Evolutionary conservation across 1,140 invertebrate genomes (phyloP).

Genomic region (Zaprionus gabonicus): DNA sequence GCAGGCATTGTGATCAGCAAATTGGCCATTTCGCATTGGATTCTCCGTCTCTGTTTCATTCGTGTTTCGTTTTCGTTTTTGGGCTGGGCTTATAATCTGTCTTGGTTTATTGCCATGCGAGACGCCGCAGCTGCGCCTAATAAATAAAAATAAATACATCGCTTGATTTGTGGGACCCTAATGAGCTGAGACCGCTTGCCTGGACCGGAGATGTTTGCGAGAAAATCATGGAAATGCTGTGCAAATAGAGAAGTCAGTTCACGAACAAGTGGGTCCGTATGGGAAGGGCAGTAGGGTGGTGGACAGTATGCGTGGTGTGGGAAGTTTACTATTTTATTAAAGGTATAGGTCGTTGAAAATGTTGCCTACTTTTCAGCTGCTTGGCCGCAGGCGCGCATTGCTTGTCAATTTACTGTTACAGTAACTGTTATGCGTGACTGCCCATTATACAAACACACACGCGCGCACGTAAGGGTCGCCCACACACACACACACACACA

Average conservation of each 20-base stretch:
- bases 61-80: background rate
- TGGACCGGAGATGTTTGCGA: slow-evolving; percentile 28
- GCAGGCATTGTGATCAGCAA: slow-evolving; percentile 45
- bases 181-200: slow-evolving; percentile 61
- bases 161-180: slow-evolving; percentile 73
- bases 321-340: slow-evolving; percentile 2
- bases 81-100: slow-evolving; percentile 24
- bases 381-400: slow-evolving; percentile 24
- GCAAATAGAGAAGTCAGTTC: slow-evolving; percentile 52
- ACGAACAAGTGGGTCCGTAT: background rate
- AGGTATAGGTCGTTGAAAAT: slow-evolving; percentile 20
- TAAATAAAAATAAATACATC: slow-evolving; percentile 77
- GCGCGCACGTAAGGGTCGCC: background rate
- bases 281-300: no score
- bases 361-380: slow-evolving; percentile 27
- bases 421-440: slow-evolving; percentile 24
- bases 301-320: background rate
- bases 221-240: slow-evolving; percentile 58
- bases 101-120: slow-evolving; percentile 53
- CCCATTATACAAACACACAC: slow-evolving; percentile 22
- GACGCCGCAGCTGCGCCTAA: slow-evolving; percentile 71
- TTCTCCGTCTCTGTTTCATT: background rate
- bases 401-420: slow-evolving; percentile 19
- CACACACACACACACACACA: background rate
- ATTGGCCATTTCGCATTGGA: slow-evolving; percentile 34